These are phyloP conservation scores for Haliclona indistincta DNA, from an alignment of 37 sponge, comb jelly and placozoan genomes.

Conservation along the genomic window DNA sequence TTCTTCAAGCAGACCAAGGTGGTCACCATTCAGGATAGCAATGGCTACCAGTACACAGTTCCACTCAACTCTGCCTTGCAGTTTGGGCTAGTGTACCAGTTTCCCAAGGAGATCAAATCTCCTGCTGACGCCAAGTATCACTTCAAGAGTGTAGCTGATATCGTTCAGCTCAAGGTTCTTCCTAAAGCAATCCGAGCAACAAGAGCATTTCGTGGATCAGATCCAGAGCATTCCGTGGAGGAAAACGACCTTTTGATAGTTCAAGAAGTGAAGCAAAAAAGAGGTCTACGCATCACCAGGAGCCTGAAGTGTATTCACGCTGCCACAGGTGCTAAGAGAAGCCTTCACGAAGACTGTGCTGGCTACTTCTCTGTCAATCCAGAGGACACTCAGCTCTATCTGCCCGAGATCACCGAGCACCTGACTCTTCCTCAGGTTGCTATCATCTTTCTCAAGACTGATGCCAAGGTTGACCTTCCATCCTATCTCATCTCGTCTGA, in stretches of 20 bases:
- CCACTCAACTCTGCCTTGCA: slow-evolving; percentile 45
- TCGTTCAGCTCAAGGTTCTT: slow-evolving; percentile 37
- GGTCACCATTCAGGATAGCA: slow-evolving; percentile 33
- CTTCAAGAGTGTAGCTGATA: slow-evolving; percentile 44
- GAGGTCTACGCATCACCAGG: slow-evolving; percentile 17
- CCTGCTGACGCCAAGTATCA: slow-evolving; percentile 29
- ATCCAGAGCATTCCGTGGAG: slow-evolving; percentile 35
- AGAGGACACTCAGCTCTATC: slow-evolving; percentile 46
- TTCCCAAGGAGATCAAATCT: slow-evolving; percentile 15
- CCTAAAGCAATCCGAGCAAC: slow-evolving; percentile 47
- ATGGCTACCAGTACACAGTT: slow-evolving; percentile 12
- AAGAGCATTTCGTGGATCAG: slow-evolving; percentile 34
- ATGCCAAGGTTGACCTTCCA: slow-evolving; percentile 17
- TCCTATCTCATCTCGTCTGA: slow-evolving; percentile 10
- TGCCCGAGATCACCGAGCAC: slow-evolving; percentile 57
- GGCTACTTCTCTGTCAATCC: slow-evolving; percentile 66
- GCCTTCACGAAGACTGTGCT: slow-evolving; percentile 26
- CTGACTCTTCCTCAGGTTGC: slow-evolving; percentile 40
- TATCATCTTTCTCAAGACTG: slow-evolving; percentile 26
- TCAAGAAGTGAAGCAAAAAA: slow-evolving; percentile 10
- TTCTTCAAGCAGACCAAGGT: slow-evolving; percentile 50
- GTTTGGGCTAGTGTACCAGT: slow-evolving; percentile 49
- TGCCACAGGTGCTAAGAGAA: slow-evolving; percentile 34
- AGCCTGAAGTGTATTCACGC: slow-evolving; percentile 45
- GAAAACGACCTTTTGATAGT: slow-evolving; percentile 48